Conservation (phyloP, 1,140 invertebrate species). For the Chrysomallon squamiferum region DNA sequence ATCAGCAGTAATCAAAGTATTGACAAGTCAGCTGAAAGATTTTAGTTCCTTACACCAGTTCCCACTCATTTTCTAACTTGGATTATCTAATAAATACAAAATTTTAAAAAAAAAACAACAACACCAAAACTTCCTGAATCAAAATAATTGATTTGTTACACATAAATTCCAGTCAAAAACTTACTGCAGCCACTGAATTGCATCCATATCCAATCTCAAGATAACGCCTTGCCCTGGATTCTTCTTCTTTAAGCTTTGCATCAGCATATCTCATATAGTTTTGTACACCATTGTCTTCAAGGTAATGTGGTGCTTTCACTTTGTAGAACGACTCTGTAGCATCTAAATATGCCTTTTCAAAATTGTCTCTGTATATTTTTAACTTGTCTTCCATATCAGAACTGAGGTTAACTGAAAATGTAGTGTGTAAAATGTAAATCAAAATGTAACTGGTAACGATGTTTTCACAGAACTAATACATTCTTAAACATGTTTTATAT, state of each 20-base stretch:
- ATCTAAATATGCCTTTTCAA: conserved; percentile 94
- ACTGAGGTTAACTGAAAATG: conserved; percentile 87
- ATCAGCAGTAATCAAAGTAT: too few relatives aligned
- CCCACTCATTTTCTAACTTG: too few relatives aligned
- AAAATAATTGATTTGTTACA: too few relatives aligned
- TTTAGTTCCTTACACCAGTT: too few relatives aligned
- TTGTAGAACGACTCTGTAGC: conserved; percentile 93
- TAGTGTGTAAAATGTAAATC: conserved; percentile 33
- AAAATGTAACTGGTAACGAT: background rate
- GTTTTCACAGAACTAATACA: too few relatives aligned
- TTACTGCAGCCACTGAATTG: conserved; percentile 71
- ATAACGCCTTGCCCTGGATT: conserved; percentile 89
- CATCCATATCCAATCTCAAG: conserved; percentile 87
- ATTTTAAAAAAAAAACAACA: too few relatives aligned
- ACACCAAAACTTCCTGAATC: too few relatives aligned
- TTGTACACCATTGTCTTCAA: conserved; percentile 90
- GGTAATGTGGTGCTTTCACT: conserved; percentile 87
- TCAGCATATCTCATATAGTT: conserved; percentile 98
- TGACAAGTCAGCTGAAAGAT: too few relatives aligned
- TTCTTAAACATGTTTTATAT: too few relatives aligned
- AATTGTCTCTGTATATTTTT: conserved; percentile 95
- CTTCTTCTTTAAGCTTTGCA: conserved; percentile 93
- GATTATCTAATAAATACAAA: too few relatives aligned
- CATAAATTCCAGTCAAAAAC: too few relatives aligned
- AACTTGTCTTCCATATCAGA: conserved; percentile 91